These are phyloP conservation scores for Heliocidaris erythrogramma DNA, from an alignment of 35 echinoderm and acorn worm genomes.

Conservation along the genomic window DNA sequence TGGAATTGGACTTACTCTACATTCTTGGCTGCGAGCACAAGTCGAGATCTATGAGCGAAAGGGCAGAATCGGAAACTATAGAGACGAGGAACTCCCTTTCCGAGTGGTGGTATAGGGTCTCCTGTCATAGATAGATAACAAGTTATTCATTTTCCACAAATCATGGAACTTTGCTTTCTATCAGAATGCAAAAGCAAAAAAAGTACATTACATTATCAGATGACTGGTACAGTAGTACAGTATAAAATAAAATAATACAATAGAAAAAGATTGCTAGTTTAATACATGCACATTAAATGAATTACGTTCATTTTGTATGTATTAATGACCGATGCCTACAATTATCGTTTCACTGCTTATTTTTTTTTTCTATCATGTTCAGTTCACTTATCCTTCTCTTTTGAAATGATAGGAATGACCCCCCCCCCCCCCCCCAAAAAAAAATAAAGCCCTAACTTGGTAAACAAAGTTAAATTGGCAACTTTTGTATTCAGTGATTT, in stretches of 20 bases:
- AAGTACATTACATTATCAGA: not conserved
- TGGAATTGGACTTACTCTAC: slow-evolving; percentile 52
- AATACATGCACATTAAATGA: too few species aligned
- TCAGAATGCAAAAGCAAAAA: not conserved
- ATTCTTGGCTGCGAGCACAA: slow-evolving; percentile 68
- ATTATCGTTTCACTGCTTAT: too few species aligned
- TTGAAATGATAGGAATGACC: too few species aligned
- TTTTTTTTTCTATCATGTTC: too few species aligned
- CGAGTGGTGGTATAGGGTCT: slow-evolving; percentile 54
- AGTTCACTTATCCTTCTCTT: too few species aligned
- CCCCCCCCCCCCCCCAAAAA: too few species aligned
- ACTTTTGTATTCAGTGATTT: too few species aligned
- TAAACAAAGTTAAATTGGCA: too few species aligned
- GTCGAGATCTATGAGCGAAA: slow-evolving; percentile 63
- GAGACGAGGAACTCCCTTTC: slow-evolving; percentile 59
- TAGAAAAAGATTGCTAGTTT: not conserved
- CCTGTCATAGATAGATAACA: slow-evolving; percentile 23
- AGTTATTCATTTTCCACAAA: not conserved
- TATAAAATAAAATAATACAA: not conserved
- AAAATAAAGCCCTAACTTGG: too few species aligned
- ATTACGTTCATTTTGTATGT: too few species aligned
- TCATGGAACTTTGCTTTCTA: too few species aligned
- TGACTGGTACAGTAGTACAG: not conserved
- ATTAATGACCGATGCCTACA: too few species aligned
- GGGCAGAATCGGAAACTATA: slow-evolving; percentile 79